Base-by-base conservation (phyloP, 2,888 invertebrate genomes). In the Pteria penguin region DNA sequence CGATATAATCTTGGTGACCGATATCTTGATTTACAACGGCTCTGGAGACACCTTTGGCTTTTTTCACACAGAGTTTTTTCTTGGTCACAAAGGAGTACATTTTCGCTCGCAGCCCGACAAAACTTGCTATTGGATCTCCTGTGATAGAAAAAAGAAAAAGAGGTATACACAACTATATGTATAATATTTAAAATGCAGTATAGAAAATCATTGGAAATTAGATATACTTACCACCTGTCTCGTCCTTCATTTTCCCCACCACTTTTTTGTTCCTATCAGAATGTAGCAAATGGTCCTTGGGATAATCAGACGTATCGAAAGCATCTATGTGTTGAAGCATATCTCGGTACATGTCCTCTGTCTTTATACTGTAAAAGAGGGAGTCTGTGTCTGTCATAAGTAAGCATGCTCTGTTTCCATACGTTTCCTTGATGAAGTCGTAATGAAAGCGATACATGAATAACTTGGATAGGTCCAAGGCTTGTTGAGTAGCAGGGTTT, bases 401-500 rank as follows among this genome's bases (percentile, higher is more conserved):
- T 33, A 75, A 45, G 18, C 11, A n/a, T 26, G 27, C 57, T 31
- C 24, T 57, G 11, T 57, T 54, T 14, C 60, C 75, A 55, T 69
- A 75, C 26, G 36, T 69, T 36, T 36, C 33, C 33, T 63, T 60
- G 24, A 75, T 65, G 4, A 58, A 63, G 3, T 66, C 60, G 27
- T 75, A 75, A 31, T 75, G 75, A 27, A 75, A 75, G 11, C 68
- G 33, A 29, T 69, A 69, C 69, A 75, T 69, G 18, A 63, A 22
- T 5, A 36, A 11, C 27, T 67, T 73, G 4, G 73, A 73, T 5
- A 73, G 24, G 52, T 73, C 73, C 24, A 73, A 60, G 74, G 74
- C 54, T 74, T 67, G 55, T 74, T 74, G 14, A 69, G 54, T 4
- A 75, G 22, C 18, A 69, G 8, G 60, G 69, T 63, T 62, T 54